Percentiles rank a stretch among this genome's conserved stretches.
Conservation (phyloP, 2,888 invertebrate species). For the Zele albiditarsus region DNA sequence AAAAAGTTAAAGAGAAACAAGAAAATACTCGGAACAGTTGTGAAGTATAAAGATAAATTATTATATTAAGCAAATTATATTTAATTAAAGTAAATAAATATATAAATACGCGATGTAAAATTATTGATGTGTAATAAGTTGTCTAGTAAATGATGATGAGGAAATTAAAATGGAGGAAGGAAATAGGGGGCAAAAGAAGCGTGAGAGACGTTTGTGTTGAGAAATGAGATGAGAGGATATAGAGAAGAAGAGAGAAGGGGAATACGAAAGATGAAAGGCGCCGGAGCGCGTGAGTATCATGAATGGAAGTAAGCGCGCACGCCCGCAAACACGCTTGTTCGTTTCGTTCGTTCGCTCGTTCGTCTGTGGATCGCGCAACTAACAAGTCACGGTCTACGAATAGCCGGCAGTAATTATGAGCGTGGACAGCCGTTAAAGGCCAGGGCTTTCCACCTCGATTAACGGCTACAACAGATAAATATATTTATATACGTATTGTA, state of each 20-base stretch:
- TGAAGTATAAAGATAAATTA: neutral
- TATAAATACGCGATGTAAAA: neutral
- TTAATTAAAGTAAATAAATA: neutral
- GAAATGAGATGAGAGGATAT: constrained; percentile 28
- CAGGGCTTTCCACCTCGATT: constrained; percentile 58
- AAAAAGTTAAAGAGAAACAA: neutral
- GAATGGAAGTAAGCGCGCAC: constrained; percentile 55
- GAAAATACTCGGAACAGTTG: neutral
- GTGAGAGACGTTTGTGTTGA: constrained; percentile 3
- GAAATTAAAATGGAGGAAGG: neutral
- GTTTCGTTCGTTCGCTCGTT: constrained; percentile 2
- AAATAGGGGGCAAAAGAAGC: neutral
- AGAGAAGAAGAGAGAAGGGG: constrained; percentile 10
- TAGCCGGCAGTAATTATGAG: constrained; percentile 61
- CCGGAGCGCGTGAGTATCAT: constrained; percentile 55
- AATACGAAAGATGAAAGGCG: constrained; percentile 48
- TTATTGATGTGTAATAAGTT: neutral
- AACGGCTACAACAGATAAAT: constrained; percentile 40
- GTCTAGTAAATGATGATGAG: constrained; percentile 4
- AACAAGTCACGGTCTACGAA: constrained; percentile 65
- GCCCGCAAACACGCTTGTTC: constrained; percentile 13
- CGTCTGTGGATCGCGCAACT: constrained; percentile 53
- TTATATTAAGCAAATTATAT: neutral
- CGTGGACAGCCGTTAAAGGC: constrained; percentile 60
- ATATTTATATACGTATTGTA: neutral